These are phyloP conservation scores for Drosophila gaucha DNA, from an alignment of 2,888 invertebrate species.

Conservation along the genomic window DNA sequence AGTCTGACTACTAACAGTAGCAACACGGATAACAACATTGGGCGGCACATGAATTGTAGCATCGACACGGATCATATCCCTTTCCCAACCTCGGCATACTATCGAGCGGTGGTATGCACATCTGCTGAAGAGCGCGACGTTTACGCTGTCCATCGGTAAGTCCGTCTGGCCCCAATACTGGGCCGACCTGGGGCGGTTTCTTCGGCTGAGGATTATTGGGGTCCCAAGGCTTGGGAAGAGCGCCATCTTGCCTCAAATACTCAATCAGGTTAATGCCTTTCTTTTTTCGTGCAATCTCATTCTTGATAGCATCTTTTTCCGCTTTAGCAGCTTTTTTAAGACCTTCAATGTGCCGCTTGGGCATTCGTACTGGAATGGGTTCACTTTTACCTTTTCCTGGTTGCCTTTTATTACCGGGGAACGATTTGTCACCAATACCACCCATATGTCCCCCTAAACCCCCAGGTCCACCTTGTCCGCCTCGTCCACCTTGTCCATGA, in stretches of 20 bases:
- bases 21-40: slow-evolving; percentile 22
- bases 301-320: slow-evolving; percentile 11
- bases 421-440: background rate
- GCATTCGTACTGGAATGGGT: slow-evolving; percentile 43
- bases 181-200: background rate
- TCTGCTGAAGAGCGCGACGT: slow-evolving; percentile 41
- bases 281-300: slow-evolving; percentile 12
- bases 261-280: slow-evolving; percentile 52
- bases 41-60: slow-evolving; percentile 14
- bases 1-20: slow-evolving; percentile 7
- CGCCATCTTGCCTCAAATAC: slow-evolving; percentile 45
- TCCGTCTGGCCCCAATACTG: slow-evolving; percentile 45
- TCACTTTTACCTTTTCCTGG: slow-evolving; percentile 9
- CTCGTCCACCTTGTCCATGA: background rate
- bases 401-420: slow-evolving; percentile 20
- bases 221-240: slow-evolving; percentile 30
- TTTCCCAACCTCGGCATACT: slow-evolving; percentile 67
- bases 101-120: slow-evolving; percentile 62
- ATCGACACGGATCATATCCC: slow-evolving; percentile 45
- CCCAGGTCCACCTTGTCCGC: slow-evolving; percentile 1
- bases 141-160: slow-evolving; percentile 50
- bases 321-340: slow-evolving; percentile 5
- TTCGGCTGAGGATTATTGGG: slow-evolving; percentile 27
- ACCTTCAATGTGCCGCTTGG: slow-evolving; percentile 10
- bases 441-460: slow-evolving; percentile 1